Conservation (phyloP, 2,113 vertebrate genomes). For the Neodontobutis hainanensis region DNA sequence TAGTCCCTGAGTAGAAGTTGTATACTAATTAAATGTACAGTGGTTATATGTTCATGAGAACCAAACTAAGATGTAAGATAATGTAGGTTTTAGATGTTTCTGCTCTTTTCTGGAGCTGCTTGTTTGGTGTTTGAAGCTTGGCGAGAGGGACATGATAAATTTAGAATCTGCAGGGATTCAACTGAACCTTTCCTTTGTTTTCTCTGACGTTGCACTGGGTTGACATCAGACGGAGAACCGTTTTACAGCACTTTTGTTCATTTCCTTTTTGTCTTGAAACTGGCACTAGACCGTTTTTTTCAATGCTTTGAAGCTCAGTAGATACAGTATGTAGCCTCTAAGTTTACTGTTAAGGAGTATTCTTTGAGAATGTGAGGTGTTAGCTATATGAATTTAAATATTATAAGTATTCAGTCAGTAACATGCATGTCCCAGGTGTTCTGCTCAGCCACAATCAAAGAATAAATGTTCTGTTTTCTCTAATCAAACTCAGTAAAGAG, state of each 20-base stretch:
- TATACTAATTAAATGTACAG: background rate
- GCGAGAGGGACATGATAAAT: constrained; percentile 34
- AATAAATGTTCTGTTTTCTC: no score
- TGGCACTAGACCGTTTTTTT: background rate
- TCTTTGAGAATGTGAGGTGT: no score
- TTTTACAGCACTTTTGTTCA: background rate
- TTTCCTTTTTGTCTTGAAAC: background rate
- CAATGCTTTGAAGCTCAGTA: no score
- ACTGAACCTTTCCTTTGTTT: constrained; percentile 27
- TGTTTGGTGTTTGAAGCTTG: background rate
- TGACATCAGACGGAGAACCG: constrained; percentile 15
- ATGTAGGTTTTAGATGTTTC: background rate
- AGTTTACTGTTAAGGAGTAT: no score
- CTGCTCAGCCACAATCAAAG: no score
- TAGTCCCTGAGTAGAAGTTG: background rate
- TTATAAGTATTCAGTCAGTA: no score
- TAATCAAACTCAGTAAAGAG: no score
- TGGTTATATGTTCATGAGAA: no score
- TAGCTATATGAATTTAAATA: no score
- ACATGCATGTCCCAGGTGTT: no score
- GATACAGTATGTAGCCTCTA: no score
- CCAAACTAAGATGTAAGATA: no score
- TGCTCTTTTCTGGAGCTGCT: background rate
- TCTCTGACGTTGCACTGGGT: constrained; percentile 22
- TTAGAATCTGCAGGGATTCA: constrained; percentile 44